Evolutionary conservation across 2,797 vertebrate genomes (phyloP).

Genomic region (Tragopan temminckii): DNA sequence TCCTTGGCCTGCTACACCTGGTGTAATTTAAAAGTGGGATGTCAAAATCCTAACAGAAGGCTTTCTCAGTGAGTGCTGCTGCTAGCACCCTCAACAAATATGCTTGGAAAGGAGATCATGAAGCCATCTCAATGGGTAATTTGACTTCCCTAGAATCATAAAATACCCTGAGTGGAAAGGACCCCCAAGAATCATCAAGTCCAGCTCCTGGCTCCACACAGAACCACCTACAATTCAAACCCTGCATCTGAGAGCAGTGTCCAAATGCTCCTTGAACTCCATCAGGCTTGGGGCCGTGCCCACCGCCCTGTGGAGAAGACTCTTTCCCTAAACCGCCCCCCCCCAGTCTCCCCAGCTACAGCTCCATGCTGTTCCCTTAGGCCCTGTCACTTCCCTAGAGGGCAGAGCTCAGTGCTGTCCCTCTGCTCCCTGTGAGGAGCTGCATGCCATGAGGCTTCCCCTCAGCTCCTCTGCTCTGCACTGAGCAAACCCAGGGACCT

Average conservation of each 20-base stretch:
- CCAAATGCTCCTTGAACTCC: neutral
- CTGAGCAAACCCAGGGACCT: neutral
- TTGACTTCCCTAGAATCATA: neutral
- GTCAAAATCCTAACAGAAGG: neutral
- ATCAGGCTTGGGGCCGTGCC: neutral
- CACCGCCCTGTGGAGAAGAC: neutral
- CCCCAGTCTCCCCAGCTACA: neutral
- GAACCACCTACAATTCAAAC: neutral
- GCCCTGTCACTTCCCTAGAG: neutral
- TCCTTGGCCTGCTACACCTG: neutral
- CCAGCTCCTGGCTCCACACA: neutral
- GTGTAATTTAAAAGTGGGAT: neutral
- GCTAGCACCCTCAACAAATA: neutral
- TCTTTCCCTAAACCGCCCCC: neutral
- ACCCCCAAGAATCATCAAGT: neutral
- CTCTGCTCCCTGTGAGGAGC: neutral
- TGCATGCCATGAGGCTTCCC: neutral
- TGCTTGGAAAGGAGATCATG: neutral
- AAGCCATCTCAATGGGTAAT: neutral
- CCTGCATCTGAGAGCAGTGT: neutral
- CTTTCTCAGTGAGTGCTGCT: neutral
- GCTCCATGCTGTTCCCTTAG: neutral
- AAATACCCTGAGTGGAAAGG: neutral
- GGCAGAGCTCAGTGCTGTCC: neutral
- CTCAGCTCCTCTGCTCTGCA: neutral